Percentiles rank a stretch among this genome's conserved stretches.
Conservation (phyloP, 2,113 vertebrate species). For the Forbesichthys agassizii region DNA sequence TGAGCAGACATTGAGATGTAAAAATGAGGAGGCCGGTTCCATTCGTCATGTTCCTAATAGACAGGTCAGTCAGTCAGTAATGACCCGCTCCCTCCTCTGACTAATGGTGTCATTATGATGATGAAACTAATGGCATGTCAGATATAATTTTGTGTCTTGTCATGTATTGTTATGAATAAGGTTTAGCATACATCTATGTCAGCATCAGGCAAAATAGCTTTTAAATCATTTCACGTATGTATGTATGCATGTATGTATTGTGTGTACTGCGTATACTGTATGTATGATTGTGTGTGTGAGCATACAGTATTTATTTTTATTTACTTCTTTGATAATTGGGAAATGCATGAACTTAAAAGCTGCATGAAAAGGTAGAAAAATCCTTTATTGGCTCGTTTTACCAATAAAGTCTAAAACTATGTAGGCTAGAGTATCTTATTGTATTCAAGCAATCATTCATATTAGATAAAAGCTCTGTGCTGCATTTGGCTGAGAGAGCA, state of each 20-base stretch:
- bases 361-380: neutral
- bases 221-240: neutral
- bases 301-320: neutral
- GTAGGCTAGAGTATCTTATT: slow-evolving; percentile 31
- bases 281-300: neutral
- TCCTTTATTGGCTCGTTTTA: slow-evolving; percentile 34
- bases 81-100: slow-evolving; percentile 18
- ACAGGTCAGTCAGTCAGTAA: slow-evolving; percentile 20
- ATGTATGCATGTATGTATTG: neutral
- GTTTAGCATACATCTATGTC: neutral
- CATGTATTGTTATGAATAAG: slow-evolving; percentile 27
- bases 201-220: neutral
- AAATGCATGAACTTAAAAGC: neutral
- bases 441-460: slow-evolving; percentile 52
- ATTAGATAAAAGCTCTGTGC: slow-evolving; percentile 42
- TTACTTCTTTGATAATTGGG: neutral
- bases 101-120: slow-evolving; percentile 28
- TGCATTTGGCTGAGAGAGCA: slow-evolving; percentile 39
- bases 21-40: slow-evolving; percentile 19
- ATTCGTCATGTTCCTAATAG: slow-evolving; percentile 35
- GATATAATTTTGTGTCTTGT: slow-evolving; percentile 23
- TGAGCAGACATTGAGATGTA: slow-evolving; percentile 21
- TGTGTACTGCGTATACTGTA: neutral
- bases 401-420: slow-evolving; percentile 38
- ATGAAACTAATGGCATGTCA: slow-evolving; percentile 36